Evolutionary conservation across 2,888 invertebrate species (phyloP), one percentile per base, ranked within the genome.

Genomic region (Euzetes globulus): DNA sequence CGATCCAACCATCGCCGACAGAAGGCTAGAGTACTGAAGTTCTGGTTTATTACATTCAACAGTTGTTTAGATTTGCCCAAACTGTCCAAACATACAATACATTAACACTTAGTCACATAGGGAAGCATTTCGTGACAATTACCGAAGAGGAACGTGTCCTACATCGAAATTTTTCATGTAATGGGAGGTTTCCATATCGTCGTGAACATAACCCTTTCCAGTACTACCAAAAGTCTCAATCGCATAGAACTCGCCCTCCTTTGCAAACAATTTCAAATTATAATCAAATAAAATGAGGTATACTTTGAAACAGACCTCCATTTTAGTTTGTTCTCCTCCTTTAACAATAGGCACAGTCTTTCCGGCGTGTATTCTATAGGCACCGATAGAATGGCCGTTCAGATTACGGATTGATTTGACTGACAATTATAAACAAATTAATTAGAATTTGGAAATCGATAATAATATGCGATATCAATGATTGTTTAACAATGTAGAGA

Each of bases 141-240:
- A 91, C 89, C 93, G 88, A 75, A 98, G 85, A 22, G 96, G 96
- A 75, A 97, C 92, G 82, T 91, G 95, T 58, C 86, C 86, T 79
- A 90, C 90, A 81, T 99, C 97, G 82, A 91, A 98, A 84, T 96
- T 95, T 84, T 98, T 98, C 98, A 99, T 99, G 83, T 99, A 99
- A 85, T 99, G 99, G 19, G 97, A 98, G 80, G 94, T 93, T 82
- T 99, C 99, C 92, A 97, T 94, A 82, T 99, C 99, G 82, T 99
- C 98, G 82, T 98, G 97, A 1, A 99, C 98, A 76, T 83, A 82
- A 33, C 87, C 87, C 79, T 85, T 85, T n/a, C 99, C 99, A 0
- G 99, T 99, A 9, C 97, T 97, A 58, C 99, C 99, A 82, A 99
- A 99, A 0, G 99, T 99, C 85, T 99, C 99, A 79, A 99, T 99